Evolutionary conservation across 1,140 invertebrate genomes (phyloP), one percentile per base, ranked within the genome.

Genomic region (Drosophila carrolli): DNA sequence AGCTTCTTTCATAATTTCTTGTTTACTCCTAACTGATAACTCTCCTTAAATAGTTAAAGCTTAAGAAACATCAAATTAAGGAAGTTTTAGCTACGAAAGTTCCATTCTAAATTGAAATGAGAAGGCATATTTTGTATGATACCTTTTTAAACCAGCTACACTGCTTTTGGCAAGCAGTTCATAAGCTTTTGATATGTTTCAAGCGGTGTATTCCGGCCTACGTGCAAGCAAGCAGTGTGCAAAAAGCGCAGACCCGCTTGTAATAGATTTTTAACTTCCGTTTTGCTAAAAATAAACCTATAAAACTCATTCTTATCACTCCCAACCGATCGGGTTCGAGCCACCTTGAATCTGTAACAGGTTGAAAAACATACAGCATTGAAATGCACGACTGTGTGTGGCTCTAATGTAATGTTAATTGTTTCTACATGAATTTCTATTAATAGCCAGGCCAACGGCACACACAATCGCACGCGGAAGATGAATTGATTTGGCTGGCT

Each of bases 341-440:
- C 53, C 56, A 89, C 83, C 83, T 86, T 86, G 83, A 86, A 83
- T 73, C 66, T 86, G 82, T 89, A 86, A 85, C 74, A 81, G 32
- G 32, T 16, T 68, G 37, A 35, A 37, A 78, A 43, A 47, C 59
- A 67, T 29, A 29, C 35, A 73, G 47, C 63, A 81, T 73, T 81
- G 79, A 77, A 81, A 65, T 73, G 57, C 73, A 66, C 43, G 62
- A 59, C 41, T 41, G 32, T 46, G 16, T 48, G 54, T 23, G 56
- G 59, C 53, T 66, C 44, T 58, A 82, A 82, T 78, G 75, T 86
- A 81, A 75, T 71, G 58, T 71, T 81, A 73, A 79, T 76, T 84
- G 77, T 81, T 61, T 74, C 68, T 71, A 79, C 60, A 66, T 72
- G 54, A 55, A 50, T 66, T 62, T 50, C 70, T 86, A 86, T 78